Base-by-base conservation (phyloP, 2,113 vertebrate genomes). In the Serranochromis macrocephalus region DNA sequence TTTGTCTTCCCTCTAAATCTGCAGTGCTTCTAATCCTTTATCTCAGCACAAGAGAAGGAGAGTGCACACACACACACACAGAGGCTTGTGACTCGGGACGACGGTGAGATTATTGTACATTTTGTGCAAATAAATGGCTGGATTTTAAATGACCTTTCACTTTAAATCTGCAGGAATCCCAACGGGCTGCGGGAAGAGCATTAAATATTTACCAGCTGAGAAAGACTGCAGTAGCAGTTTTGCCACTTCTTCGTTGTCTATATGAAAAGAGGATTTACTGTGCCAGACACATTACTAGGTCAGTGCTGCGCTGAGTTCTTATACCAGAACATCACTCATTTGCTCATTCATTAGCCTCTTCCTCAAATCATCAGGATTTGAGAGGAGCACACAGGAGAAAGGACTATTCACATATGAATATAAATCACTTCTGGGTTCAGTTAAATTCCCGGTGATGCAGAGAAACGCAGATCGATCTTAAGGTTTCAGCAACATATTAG, bases 181-280 rank as follows among this genome's bases (percentile, higher is more conserved):
- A 38, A 19, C 14, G 36, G 31, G 66, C 36, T 87, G 38, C 29
- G 75, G 61, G 33, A 68, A 19, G 29, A 68, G 58, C 83, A 92
- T 95, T 49, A 90, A 90, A 92, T 91, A 91, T 93, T 93, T 80
- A 92, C 14, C 81, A 88, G 63, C 78, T 85, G 45, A 88, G 54
- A 85, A 80, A 83, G 45, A 81, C 82, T 88, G 85, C 87, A 84
- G 89, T 6, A 58, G 55, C 38, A 29, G 85, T 80, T 89, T 68
- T 68, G 13, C 61, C 36, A 26, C n/a, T 85, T 81, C 82, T 33
- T 42, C n/a, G 8, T 47, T 55, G 4, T 51, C 42, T 49, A 5
- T 45, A 84, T 47, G 66, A 84, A 80, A 82, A 79, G 24, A 63
- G 42, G 45, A 81, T 82, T 86, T 45, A 79, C 58, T 83, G 3